Conservation (phyloP, 1,140 invertebrate genomes). For the Meloidogyne hapla region DNA sequence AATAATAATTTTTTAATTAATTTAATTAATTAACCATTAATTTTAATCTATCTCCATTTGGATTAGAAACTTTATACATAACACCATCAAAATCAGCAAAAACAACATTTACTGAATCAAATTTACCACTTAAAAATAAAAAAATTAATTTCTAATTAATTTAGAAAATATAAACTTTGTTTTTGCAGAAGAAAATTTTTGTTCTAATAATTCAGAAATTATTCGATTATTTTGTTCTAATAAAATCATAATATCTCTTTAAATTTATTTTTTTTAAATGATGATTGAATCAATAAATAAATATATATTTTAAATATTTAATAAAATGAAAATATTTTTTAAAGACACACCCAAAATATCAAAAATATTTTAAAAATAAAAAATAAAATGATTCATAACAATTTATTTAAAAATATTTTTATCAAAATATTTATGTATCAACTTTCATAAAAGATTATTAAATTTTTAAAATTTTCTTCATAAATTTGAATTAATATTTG, state of each 20-base stretch:
- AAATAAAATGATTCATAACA: too few species aligned
- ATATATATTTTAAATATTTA: too few species aligned
- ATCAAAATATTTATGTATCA: too few species aligned
- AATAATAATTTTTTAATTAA: neutral
- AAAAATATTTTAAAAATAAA: too few species aligned
- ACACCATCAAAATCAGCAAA: slow-evolving; percentile 96
- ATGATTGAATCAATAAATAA: too few species aligned
- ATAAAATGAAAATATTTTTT: too few species aligned
- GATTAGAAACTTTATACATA: slow-evolving; percentile 94
- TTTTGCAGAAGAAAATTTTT: slow-evolving; percentile 26
- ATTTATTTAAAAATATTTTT: too few species aligned
- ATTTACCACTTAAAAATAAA: slow-evolving; percentile 78
- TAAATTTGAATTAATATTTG: neutral
- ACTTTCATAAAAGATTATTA: too few species aligned
- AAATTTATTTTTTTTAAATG: too few species aligned
- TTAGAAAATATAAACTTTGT: slow-evolving; percentile 25
- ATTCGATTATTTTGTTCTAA: slow-evolving; percentile 87
- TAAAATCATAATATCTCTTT: slow-evolving; percentile 83
- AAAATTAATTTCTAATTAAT: slow-evolving; percentile 34
- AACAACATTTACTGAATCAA: slow-evolving; percentile 87
- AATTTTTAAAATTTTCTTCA: too few species aligned
- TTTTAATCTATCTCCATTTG: slow-evolving; percentile 92
- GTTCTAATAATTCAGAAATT: slow-evolving; percentile 23
- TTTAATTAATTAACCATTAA: slow-evolving; percentile 75
- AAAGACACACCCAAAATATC: too few species aligned